Evolutionary conservation across 1,140 invertebrate species (phyloP).

Genomic region (Drosophila oshimai): DNA sequence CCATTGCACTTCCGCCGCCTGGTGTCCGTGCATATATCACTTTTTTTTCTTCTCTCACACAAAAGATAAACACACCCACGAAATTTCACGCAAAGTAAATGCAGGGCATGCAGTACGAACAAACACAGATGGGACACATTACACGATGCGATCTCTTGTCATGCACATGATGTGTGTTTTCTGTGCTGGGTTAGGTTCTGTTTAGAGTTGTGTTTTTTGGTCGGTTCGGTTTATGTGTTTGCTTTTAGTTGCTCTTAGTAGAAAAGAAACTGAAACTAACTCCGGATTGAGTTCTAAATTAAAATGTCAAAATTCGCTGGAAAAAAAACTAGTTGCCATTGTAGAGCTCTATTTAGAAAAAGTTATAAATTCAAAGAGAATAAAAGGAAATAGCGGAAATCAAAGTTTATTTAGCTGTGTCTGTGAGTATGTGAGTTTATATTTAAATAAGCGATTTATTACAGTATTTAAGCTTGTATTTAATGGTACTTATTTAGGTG

Average conservation of each 20-base stretch:
- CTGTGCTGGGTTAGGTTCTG: conserved; percentile 29
- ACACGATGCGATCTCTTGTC: conserved; percentile 22
- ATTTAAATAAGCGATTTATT: conserved; percentile 63
- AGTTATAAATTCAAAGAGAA: conserved; percentile 60
- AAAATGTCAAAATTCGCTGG: conserved; percentile 34
- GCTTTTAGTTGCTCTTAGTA: conserved; percentile 70
- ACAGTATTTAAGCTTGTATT: conserved; percentile 47
- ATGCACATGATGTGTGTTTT: conserved; percentile 41
- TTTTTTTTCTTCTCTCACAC: not conserved
- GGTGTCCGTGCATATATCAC: not conserved
- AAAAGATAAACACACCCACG: conserved; percentile 5
- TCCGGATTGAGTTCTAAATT: conserved; percentile 47
- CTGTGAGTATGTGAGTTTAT: conserved; percentile 30
- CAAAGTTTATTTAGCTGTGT: conserved; percentile 54
- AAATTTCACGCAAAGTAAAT: not conserved
- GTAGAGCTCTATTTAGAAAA: conserved; percentile 34
- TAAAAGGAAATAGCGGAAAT: conserved; percentile 58
- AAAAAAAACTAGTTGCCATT: conserved; percentile 34
- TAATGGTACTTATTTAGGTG: conserved; percentile 54
- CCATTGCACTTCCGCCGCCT: conserved; percentile 16
- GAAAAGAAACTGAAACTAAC: conserved; percentile 53
- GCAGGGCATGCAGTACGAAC: conserved; percentile 14
- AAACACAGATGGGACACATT: conserved; percentile 5
- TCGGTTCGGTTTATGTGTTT: conserved; percentile 60
- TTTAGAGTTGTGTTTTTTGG: conserved; percentile 43